Percentiles rank a stretch among this genome's conserved stretches.
Evolutionary conservation across 2,888 invertebrate genomes (phyloP).

Genomic region (Idaea aversata): DNA sequence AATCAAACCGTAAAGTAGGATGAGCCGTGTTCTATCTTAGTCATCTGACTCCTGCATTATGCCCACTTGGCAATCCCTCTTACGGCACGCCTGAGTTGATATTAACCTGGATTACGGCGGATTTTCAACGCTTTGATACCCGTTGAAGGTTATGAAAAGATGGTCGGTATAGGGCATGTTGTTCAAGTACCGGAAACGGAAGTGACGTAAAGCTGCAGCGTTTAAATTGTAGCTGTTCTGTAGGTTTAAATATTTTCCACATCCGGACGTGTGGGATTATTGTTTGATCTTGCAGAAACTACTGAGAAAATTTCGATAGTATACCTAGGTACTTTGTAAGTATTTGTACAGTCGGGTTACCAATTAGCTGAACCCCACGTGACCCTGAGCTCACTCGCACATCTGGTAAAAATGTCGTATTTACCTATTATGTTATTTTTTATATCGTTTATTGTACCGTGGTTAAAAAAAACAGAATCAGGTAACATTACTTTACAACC

Average conservation of each 20-base stretch:
- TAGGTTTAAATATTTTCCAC: background rate
- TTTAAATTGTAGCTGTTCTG: background rate
- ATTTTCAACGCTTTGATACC: conserved; percentile 7
- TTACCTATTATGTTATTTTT: too few species aligned
- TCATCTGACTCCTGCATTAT: conserved; percentile 25
- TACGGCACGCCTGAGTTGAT: conserved; percentile 12
- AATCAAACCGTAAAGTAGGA: background rate
- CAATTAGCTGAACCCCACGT: too few species aligned
- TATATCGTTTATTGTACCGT: too few species aligned
- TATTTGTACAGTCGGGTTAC: too few species aligned
- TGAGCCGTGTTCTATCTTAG: conserved; percentile 24
- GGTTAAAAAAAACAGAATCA: too few species aligned
- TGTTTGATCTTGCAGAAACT: background rate
- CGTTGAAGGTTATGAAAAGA: too few species aligned
- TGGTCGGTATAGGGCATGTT: background rate
- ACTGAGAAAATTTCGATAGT: too few species aligned
- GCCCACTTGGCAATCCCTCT: conserved; percentile 11
- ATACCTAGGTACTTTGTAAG: too few species aligned
- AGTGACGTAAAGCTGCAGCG: background rate
- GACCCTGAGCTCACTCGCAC: too few species aligned
- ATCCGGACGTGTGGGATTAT: background rate
- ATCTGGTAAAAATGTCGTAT: too few species aligned
- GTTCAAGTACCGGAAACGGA: background rate
- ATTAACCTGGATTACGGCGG: conserved; percentile 18
- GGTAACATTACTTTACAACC: too few species aligned